Evolutionary conservation across 1,140 invertebrate genomes (phyloP).

Genomic region (Papilio polyxenes): DNA sequence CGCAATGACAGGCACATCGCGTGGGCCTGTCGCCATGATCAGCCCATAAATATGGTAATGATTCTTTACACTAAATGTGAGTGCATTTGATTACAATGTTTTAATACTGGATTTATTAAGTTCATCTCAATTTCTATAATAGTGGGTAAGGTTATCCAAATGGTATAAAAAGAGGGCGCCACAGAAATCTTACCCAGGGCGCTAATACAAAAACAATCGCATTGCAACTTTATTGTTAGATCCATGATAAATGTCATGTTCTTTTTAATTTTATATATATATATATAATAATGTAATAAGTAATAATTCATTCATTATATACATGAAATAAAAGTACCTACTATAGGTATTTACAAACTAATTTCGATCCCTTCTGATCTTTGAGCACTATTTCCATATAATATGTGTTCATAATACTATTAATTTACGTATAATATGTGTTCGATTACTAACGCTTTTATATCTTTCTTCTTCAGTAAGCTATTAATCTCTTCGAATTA

Average conservation of each 20-base stretch:
- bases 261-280: no score
- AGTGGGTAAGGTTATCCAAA: no score
- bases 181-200: no score
- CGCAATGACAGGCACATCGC: slow-evolving; percentile 29
- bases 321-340: no score
- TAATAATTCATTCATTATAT: no score
- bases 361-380: neutral
- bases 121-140: neutral
- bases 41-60: slow-evolving; percentile 37
- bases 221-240: no score
- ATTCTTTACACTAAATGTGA: slow-evolving; percentile 8
- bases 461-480: neutral
- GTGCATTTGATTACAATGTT: neutral
- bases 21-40: slow-evolving; percentile 28
- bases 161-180: no score
- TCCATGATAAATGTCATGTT: no score
- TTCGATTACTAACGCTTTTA: neutral
- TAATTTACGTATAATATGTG: neutral
- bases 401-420: neutral
- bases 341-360: no score
- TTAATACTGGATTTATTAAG: neutral
- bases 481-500: slow-evolving; percentile 16
- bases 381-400: neutral
- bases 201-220: no score
- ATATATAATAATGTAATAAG: no score